These are phyloP conservation scores for Plecotus auritus DNA, from an alignment of 2,113 vertebrate species.

Conservation along the genomic window DNA sequence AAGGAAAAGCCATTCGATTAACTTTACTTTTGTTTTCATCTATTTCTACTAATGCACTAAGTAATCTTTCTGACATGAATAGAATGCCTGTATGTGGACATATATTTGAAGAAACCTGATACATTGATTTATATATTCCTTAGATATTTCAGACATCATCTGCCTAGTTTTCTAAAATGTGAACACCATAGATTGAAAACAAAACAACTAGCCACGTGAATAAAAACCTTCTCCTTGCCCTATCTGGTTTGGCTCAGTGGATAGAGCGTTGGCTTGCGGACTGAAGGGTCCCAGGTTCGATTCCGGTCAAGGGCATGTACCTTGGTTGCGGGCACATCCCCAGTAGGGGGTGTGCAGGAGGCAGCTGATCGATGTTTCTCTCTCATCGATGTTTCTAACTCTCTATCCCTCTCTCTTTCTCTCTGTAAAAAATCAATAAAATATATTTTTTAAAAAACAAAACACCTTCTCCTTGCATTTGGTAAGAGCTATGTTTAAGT, in stretches of 20 bases:
- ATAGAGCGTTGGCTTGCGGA: no score
- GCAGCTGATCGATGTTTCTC: no score
- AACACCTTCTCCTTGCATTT: neutral
- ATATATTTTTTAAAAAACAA: no score
- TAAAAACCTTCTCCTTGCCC: neutral
- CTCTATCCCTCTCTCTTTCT: no score
- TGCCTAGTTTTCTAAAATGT: neutral
- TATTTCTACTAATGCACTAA: neutral
- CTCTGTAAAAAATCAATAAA: no score
- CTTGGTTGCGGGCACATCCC: no score
- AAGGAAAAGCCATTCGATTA: constrained; percentile 38
- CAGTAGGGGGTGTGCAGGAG: no score
- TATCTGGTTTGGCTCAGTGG: no score
- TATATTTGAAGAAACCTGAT: neutral
- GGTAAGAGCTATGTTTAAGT: neutral
- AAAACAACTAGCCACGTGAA: neutral
- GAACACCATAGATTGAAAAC: neutral
- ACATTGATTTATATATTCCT: neutral
- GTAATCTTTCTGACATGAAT: neutral
- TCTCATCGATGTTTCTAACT: no score
- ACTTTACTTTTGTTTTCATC: constrained; percentile 27
- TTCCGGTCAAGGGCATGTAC: no score
- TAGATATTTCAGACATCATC: neutral
- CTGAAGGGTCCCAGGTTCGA: no score
- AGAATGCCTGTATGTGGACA: neutral